phyloP scores from a whole-genome alignment of 1,140 invertebrate genomes.

The Panagrolaimus sp. region DNA sequence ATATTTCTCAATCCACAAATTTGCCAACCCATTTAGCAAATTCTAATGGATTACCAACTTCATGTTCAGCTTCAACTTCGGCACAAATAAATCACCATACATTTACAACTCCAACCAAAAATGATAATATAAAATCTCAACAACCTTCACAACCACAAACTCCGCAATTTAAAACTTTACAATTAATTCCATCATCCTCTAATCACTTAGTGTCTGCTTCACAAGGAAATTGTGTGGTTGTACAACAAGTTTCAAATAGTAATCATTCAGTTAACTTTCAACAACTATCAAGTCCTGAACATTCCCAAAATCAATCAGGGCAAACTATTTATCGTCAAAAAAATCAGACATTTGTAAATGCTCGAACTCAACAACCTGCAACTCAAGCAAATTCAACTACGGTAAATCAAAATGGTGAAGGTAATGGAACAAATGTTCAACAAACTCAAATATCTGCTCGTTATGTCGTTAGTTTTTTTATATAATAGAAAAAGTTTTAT shows the following conservation, averaged over 20 bases:
- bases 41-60: background rate
- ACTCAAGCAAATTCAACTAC: background rate
- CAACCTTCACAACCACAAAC: background rate
- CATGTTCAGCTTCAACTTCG: background rate
- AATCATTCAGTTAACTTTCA: background rate
- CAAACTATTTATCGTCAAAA: background rate
- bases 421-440: background rate
- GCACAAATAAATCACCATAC: background rate
- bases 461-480: background rate
- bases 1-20: background rate
- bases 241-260: background rate
- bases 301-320: background rate
- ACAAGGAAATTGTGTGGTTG: background rate
- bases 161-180: background rate
- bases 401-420: background rate
- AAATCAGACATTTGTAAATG: background rate
- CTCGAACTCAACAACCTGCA: background rate
- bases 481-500: background rate
- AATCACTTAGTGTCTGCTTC: background rate
- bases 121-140: background rate
- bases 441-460: background rate
- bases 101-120: conserved; percentile 4
- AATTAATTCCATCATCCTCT: background rate
- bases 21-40: background rate
- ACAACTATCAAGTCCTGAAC: background rate